Percentiles rank a stretch among this genome's conserved stretches.
phyloP scores from a whole-genome alignment of 2,113 vertebrate species.

The Phylloscopus whistleri region DNA sequence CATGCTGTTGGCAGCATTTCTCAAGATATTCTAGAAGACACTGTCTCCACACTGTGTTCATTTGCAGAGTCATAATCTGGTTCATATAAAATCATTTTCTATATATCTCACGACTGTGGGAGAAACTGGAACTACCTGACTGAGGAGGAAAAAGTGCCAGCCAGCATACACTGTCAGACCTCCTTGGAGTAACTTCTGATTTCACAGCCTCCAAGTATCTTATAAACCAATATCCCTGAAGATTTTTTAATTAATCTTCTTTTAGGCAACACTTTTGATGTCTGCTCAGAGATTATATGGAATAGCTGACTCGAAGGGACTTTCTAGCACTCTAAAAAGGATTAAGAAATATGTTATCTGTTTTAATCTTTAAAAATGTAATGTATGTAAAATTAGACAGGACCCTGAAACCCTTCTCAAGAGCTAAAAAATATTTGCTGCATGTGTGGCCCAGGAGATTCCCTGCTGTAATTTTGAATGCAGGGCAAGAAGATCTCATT shows the following conservation, averaged over 20 bases:
- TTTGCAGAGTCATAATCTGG: neutral
- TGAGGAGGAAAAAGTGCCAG: neutral
- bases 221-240: neutral
- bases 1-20: neutral
- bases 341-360: neutral
- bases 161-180: neutral
- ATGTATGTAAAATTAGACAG: neutral
- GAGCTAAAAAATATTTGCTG: neutral
- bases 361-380: neutral
- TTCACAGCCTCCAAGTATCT: neutral
- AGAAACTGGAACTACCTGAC: neutral
- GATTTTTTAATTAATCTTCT: neutral
- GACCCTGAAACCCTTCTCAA: neutral
- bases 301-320: neutral
- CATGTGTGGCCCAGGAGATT: neutral
- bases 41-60: neutral
- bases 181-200: neutral
- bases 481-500: neutral
- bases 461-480: neutral
- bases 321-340: neutral
- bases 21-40: neutral
- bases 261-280: neutral
- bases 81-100: neutral
- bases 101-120: neutral
- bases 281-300: neutral